Conservation (phyloP, 2,888 invertebrate genomes). For the Neuroscelio doddi region DNA sequence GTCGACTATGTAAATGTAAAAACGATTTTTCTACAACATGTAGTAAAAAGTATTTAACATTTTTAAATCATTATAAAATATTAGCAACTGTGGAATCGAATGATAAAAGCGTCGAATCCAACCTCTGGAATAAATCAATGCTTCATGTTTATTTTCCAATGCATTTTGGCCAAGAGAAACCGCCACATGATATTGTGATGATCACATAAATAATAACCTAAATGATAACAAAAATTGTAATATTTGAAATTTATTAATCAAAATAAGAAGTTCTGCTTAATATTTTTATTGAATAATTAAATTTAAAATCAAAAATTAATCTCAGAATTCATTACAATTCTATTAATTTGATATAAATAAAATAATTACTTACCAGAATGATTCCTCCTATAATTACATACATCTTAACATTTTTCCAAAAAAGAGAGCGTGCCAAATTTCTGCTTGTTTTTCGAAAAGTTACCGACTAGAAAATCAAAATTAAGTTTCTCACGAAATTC, state of each 20-base stretch:
- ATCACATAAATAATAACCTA: conserved; percentile 85
- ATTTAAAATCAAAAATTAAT: too few species aligned
- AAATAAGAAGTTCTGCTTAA: not conserved
- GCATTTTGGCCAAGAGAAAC: conserved; percentile 84
- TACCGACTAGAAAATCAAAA: conserved; percentile 81
- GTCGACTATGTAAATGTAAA: conserved; percentile 10
- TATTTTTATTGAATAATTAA: not conserved
- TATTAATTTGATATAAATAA: conserved; percentile 3
- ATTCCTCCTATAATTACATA: conserved; percentile 82
- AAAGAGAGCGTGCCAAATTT: conserved; percentile 88
- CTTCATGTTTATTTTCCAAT: conserved; percentile 70
- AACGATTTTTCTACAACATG: conserved; percentile 19
- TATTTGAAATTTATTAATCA: too few species aligned
- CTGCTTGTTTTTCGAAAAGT: conserved; percentile 90
- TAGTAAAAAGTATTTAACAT: conserved; percentile 14
- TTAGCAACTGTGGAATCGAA: conserved; percentile 3
- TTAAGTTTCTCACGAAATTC: too few species aligned
- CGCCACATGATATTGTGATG: conserved; percentile 90
- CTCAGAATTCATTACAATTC: too few species aligned
- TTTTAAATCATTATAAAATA: conserved; percentile 19
- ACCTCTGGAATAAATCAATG: conserved; percentile 1
- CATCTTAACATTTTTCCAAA: conserved; percentile 95
- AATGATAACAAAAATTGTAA: too few species aligned
- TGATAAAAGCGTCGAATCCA: not conserved
- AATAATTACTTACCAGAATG: conserved; percentile 76